These are phyloP conservation scores for Pelecanus crispus DNA, from an alignment of 2,113 vertebrate species.

Conservation along the genomic window DNA sequence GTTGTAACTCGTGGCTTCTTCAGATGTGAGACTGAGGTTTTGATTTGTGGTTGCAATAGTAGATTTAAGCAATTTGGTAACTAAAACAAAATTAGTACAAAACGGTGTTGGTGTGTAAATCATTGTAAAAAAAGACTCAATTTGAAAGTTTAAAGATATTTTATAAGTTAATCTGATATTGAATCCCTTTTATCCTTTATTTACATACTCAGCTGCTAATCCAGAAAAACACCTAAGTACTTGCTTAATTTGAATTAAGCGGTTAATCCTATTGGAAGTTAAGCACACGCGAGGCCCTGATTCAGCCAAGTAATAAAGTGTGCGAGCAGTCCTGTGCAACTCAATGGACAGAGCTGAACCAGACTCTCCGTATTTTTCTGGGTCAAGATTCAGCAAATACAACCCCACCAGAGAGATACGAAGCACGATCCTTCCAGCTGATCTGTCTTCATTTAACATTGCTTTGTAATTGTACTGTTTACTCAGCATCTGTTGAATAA, in stretches of 20 bases:
- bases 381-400: not conserved
- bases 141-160: not conserved
- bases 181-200: slow-evolving; percentile 20
- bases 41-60: not conserved
- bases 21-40: not conserved
- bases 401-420: not conserved
- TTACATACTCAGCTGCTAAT: slow-evolving; percentile 33
- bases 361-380: not conserved
- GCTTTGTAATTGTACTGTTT: not conserved
- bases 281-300: not conserved
- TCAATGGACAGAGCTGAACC: not conserved
- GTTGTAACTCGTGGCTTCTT: not conserved
- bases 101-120: not conserved
- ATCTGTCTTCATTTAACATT: not conserved
- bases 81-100: not conserved
- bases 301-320: not conserved
- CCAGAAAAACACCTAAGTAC: slow-evolving; percentile 25
- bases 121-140: not conserved
- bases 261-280: not conserved
- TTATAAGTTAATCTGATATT: slow-evolving; percentile 14
- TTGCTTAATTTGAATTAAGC: slow-evolving; percentile 15
- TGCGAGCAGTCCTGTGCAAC: not conserved
- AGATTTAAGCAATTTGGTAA: not conserved
- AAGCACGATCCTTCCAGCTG: not conserved
- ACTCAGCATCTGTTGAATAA: not conserved